phyloP scores from a whole-genome alignment of 2,888 invertebrate species.

The Apomyelois bistriatella region DNA sequence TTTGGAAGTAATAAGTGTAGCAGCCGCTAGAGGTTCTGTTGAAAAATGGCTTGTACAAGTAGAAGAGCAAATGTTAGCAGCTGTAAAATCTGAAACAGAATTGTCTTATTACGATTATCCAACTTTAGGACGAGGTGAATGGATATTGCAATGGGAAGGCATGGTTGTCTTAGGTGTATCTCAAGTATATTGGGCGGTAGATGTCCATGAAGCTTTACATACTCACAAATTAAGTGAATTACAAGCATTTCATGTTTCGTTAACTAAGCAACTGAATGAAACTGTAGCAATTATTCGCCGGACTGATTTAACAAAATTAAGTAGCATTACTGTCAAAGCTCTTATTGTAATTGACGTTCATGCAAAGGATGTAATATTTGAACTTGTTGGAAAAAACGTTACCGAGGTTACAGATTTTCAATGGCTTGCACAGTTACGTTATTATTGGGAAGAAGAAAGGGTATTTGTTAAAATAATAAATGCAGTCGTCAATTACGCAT shows the following conservation, averaged over 20 bases:
- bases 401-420: conserved; percentile 88
- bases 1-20: conserved; percentile 81
- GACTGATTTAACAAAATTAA: conserved; percentile 84
- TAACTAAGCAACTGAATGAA: conserved; percentile 84
- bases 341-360: conserved; percentile 93
- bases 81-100: conserved; percentile 84
- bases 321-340: conserved; percentile 88
- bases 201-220: conserved; percentile 85
- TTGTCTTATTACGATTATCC: conserved; percentile 84
- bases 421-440: conserved; percentile 90
- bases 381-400: conserved; percentile 82
- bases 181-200: conserved; percentile 91
- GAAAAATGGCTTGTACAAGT: conserved; percentile 93
- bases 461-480: conserved; percentile 87
- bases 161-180: conserved; percentile 90
- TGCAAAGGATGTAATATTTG: conserved; percentile 88
- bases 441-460: conserved; percentile 87
- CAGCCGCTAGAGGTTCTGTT: conserved; percentile 88
- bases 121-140: conserved; percentile 78
- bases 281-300: conserved; percentile 86
- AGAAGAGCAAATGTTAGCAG: conserved; percentile 88
- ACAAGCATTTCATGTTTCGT: conserved; percentile 73
- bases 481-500: conserved; percentile 88
- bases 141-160: conserved; percentile 90
- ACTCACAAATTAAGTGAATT: conserved; percentile 79